Conservation (phyloP, 1,140 invertebrate genomes). For the Myzus persicae region DNA sequence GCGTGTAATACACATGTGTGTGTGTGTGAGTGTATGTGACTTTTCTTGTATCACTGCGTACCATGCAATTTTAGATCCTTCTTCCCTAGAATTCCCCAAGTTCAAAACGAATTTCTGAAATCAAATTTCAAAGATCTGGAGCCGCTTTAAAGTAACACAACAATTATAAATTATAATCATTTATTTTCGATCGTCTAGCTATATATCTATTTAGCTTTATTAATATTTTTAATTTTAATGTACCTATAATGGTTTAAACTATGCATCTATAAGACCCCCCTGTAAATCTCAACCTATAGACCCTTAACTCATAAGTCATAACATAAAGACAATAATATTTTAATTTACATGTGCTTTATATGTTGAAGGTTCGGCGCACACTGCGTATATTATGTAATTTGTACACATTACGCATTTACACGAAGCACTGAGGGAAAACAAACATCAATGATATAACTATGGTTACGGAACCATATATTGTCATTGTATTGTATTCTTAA, state of each 20-base stretch:
- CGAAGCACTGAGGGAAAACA: not conserved
- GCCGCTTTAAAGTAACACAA: not conserved
- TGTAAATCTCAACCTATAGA: not conserved
- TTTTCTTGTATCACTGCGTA: not conserved
- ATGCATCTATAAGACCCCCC: too few relatives aligned
- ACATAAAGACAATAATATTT: not conserved
- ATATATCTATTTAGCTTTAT: not conserved
- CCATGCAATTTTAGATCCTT: not conserved
- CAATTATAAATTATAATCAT: not conserved
- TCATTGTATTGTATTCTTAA: not conserved
- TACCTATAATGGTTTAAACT: too few relatives aligned
- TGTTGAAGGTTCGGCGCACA: not conserved
- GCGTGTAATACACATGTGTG: not conserved
- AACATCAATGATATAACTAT: constrained; percentile 10
- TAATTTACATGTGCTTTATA: not conserved
- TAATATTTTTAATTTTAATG: not conserved
- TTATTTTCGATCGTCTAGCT: not conserved
- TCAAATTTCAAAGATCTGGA: too few relatives aligned
- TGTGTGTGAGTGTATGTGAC: not conserved
- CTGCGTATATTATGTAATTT: not conserved
- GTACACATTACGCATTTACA: not conserved
- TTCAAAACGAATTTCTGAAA: not conserved
- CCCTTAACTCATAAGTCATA: not conserved
- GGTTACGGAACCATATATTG: not conserved
- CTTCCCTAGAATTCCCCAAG: not conserved